Conservation (phyloP, 2,888 invertebrate species). For the Tachystola acroxantha region DNA sequence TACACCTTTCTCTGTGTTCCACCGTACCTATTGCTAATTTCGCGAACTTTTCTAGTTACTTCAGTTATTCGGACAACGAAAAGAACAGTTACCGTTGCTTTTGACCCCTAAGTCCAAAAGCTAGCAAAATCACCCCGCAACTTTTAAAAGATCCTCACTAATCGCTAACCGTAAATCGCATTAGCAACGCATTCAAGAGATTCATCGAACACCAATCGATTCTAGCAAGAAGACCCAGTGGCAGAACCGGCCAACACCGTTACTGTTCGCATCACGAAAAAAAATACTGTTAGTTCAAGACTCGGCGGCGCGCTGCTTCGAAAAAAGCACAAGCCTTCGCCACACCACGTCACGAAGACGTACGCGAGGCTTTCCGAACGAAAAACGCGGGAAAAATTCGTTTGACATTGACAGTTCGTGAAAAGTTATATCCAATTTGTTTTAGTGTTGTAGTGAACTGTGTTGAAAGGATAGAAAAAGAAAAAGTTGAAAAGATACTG, state of each 20-base stretch:
- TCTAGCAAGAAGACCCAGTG: constrained; percentile 43
- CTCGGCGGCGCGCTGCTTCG: constrained; percentile 51
- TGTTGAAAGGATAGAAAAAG: constrained; percentile 2
- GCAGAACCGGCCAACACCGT: constrained; percentile 64
- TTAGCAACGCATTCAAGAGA: constrained; percentile 20
- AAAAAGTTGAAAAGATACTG: constrained; percentile 1
- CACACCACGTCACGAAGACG: constrained; percentile 64
- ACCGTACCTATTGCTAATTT: too few species aligned
- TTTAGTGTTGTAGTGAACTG: constrained; percentile 13
- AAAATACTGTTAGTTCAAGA: constrained; percentile 65
- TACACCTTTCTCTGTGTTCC: too few species aligned
- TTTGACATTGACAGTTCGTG: constrained; percentile 56
- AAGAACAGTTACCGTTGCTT: too few species aligned
- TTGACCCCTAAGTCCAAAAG: too few species aligned
- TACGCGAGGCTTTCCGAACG: constrained; percentile 36
- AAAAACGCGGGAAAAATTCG: constrained; percentile 40
- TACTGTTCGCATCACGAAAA: constrained; percentile 67
- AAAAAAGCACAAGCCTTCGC: constrained; percentile 67
- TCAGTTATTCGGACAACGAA: too few species aligned
- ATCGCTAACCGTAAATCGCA: constrained; percentile 6
- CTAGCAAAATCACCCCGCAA: too few species aligned
- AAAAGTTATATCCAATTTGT: constrained; percentile 9
- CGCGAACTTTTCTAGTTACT: too few species aligned
- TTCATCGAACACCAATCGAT: constrained; percentile 42
- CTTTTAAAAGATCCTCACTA: neutral